phyloP scores from a whole-genome alignment of 1,140 invertebrate species.

The Hestina assimilis region DNA sequence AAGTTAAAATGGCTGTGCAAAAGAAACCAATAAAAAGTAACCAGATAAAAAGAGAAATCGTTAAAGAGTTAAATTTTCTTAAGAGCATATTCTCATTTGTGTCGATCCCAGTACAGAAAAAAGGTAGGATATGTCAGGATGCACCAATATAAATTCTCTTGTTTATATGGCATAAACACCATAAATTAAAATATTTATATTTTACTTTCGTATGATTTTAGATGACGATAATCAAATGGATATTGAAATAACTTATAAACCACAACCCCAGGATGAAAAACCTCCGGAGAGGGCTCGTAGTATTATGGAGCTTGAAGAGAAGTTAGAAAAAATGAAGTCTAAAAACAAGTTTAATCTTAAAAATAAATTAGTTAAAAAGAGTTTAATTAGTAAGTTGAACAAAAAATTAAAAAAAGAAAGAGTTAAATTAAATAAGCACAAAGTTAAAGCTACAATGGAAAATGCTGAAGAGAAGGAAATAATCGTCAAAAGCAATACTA shows the following conservation, averaged over 20 bases:
- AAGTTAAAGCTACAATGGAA: constrained; percentile 37
- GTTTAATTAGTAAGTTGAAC: constrained; percentile 64
- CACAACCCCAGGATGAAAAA: constrained; percentile 35
- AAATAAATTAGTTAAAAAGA: constrained; percentile 66
- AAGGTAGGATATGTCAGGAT: constrained; percentile 43
- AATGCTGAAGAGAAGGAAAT: constrained; percentile 20
- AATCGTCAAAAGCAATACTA: constrained; percentile 40
- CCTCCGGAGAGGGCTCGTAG: constrained; percentile 47
- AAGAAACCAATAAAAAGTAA: constrained; percentile 13
- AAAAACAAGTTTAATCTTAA: constrained; percentile 65
- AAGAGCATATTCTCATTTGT: constrained; percentile 60
- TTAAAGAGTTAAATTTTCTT: constrained; percentile 58
- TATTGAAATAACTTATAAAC: constrained; percentile 51
- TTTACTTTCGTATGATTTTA: constrained; percentile 26
- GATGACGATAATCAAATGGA: constrained; percentile 49
- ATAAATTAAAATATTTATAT: too few species aligned
- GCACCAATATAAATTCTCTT: too few species aligned
- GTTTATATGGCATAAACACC: too few species aligned
- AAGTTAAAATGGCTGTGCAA: constrained; percentile 9
- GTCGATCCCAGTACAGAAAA: constrained; percentile 45
- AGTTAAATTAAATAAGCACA: constrained; percentile 45
- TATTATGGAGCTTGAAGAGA: constrained; percentile 64
- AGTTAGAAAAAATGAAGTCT: constrained; percentile 64
- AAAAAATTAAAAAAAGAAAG: constrained; percentile 69
- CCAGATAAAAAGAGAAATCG: constrained; percentile 31